phyloP scores from a whole-genome alignment of 2,888 invertebrate genomes.

The Maniola hyperantus region DNA sequence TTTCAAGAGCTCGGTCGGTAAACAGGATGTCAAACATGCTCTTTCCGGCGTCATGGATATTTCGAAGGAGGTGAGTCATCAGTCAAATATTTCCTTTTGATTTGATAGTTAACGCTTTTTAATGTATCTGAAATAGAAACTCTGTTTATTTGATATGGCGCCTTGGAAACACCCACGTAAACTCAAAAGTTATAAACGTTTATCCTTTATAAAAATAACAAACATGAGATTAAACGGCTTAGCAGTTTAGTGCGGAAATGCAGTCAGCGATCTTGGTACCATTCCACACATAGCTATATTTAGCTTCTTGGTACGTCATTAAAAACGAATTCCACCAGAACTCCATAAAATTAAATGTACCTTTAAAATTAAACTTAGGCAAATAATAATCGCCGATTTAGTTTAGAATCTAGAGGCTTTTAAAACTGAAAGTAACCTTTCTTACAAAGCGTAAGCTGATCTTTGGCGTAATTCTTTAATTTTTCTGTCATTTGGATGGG shows the following conservation, averaged over 20 bases:
- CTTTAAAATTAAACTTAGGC: too few species aligned
- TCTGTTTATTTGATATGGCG: constrained; percentile 14
- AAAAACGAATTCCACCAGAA: neutral
- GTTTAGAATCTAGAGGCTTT: too few species aligned
- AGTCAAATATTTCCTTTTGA: constrained; percentile 21
- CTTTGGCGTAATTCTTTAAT: too few species aligned
- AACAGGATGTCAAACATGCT: constrained; percentile 95
- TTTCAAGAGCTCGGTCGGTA: constrained; percentile 96
- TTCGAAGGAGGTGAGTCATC: constrained; percentile 82
- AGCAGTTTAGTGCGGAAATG: constrained; percentile 6
- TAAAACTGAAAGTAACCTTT: too few species aligned
- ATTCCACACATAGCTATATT: neutral
- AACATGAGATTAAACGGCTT: constrained; percentile 2
- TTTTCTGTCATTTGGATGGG: too few species aligned
- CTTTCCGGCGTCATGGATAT: constrained; percentile 97
- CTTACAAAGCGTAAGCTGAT: too few species aligned
- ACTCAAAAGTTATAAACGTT: constrained; percentile 15
- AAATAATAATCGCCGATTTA: too few species aligned
- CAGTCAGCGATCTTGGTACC: neutral
- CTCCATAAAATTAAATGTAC: neutral
- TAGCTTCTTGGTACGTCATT: neutral
- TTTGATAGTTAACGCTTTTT: constrained; percentile 12
- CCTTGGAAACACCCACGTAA: constrained; percentile 8
- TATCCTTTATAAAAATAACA: constrained; percentile 20
- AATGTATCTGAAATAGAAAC: constrained; percentile 22